Evolutionary conservation across 2,797 vertebrate species (phyloP).

Genomic region (Acanthiza pusilla): DNA sequence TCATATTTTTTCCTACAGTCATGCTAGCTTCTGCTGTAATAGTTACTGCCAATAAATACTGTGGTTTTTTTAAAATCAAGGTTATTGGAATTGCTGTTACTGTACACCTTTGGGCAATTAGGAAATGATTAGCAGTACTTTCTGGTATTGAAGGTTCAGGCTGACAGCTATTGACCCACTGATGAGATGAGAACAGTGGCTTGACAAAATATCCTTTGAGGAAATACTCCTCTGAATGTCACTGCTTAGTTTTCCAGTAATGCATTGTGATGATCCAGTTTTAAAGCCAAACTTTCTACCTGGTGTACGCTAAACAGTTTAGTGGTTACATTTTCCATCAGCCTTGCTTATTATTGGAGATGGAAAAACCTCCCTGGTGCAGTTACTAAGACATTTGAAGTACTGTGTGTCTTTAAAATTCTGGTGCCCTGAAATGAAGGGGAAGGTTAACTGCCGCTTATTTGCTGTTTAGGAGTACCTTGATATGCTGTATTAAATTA

Average conservation of each 20-base stretch:
- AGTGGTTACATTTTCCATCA: neutral
- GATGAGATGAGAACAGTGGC: neutral
- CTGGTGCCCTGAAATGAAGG: neutral
- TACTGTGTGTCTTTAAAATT: neutral
- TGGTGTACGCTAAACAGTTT: neutral
- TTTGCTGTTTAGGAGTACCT: neutral
- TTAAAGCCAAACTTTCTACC: neutral
- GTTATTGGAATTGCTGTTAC: neutral
- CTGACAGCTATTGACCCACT: neutral
- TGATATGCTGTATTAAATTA: neutral
- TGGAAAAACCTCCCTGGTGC: neutral
- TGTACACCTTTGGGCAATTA: neutral
- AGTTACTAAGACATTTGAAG: neutral
- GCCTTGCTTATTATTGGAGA: neutral
- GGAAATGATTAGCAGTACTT: neutral
- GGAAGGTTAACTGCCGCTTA: neutral
- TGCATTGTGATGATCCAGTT: neutral
- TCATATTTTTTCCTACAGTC: neutral
- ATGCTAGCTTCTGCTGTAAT: neutral
- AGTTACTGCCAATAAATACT: neutral
- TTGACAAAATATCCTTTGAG: neutral
- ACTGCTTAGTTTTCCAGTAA: neutral
- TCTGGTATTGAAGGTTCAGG: neutral
- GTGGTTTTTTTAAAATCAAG: neutral
- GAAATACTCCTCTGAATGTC: neutral